phyloP scores from a whole-genome alignment of 1,140 invertebrate genomes.

The Drosophila ohnishii region DNA sequence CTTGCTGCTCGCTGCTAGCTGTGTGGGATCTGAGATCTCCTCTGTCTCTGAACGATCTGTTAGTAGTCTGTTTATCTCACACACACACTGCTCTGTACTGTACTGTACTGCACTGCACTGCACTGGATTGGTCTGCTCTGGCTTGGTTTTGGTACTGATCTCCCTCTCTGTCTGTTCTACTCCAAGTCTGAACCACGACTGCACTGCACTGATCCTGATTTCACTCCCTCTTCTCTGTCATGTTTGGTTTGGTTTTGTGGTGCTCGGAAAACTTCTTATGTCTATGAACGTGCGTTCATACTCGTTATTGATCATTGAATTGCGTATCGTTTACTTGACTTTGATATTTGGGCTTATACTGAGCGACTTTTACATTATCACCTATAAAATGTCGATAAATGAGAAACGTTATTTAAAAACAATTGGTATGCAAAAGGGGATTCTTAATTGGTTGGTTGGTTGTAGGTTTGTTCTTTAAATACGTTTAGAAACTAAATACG shows the following conservation, averaged over 20 bases:
- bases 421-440: slow-evolving; percentile 26
- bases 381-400: slow-evolving; percentile 83
- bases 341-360: slow-evolving; percentile 77
- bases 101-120: slow-evolving; percentile 23
- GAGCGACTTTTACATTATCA: slow-evolving; percentile 80
- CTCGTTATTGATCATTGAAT: slow-evolving; percentile 64
- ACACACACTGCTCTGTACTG: slow-evolving; percentile 26
- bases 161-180: slow-evolving; percentile 24
- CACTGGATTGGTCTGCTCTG: slow-evolving; percentile 17
- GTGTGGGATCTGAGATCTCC: slow-evolving; percentile 31
- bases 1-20: slow-evolving; percentile 36
- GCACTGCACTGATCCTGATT: slow-evolving; percentile 73
- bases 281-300: slow-evolving; percentile 72
- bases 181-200: slow-evolving; percentile 57
- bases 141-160: slow-evolving; percentile 34
- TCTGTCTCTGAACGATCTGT: slow-evolving; percentile 28
- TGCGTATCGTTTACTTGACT: slow-evolving; percentile 81
- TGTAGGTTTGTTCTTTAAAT: slow-evolving; percentile 29
- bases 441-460: slow-evolving; percentile 28
- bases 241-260: slow-evolving; percentile 71
- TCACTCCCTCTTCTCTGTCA: slow-evolving; percentile 57
- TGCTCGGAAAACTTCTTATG: slow-evolving; percentile 78
- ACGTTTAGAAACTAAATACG: slow-evolving; percentile 37
- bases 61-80: slow-evolving; percentile 27
- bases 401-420: slow-evolving; percentile 73